These are phyloP conservation scores for Vombatus ursinus DNA, from an alignment of 2,113 vertebrate genomes.

Conservation along the genomic window DNA sequence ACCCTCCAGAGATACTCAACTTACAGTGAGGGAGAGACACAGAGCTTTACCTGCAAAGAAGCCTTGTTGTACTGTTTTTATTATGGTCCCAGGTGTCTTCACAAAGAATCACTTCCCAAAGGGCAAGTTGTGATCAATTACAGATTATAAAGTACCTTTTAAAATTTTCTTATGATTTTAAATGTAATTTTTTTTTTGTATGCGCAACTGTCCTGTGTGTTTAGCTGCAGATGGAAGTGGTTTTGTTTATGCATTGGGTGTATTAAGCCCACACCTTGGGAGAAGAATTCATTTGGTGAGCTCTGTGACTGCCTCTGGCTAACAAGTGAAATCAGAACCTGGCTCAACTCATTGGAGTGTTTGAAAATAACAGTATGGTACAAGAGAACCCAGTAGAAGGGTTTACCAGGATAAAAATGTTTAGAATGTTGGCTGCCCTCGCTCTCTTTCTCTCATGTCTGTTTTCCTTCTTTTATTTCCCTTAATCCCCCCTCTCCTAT, in stretches of 20 bases:
- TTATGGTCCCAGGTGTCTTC: constrained; percentile 69
- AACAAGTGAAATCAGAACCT: neutral
- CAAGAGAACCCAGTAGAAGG: too few species aligned
- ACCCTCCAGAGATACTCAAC: constrained; percentile 87
- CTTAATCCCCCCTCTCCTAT: too few species aligned
- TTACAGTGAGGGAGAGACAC: constrained; percentile 78
- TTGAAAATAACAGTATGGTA: neutral
- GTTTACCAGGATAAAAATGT: neutral
- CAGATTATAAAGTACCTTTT: constrained; percentile 79
- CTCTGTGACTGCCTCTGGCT: neutral
- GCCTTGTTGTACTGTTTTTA: constrained; percentile 84
- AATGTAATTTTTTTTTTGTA: constrained; percentile 87
- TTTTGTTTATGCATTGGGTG: constrained; percentile 79
- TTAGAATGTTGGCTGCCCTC: neutral
- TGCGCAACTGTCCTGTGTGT: constrained; percentile 80
- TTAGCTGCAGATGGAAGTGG: constrained; percentile 74
- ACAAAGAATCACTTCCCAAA: constrained; percentile 74
- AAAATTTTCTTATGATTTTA: constrained; percentile 82
- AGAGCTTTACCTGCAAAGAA: constrained; percentile 76
- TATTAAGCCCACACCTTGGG: constrained; percentile 61
- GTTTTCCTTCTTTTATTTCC: neutral
- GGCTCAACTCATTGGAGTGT: neutral
- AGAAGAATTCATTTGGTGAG: constrained; percentile 63
- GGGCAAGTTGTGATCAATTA: constrained; percentile 65
- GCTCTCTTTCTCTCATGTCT: neutral